Base-by-base conservation (phyloP, 1,140 invertebrate species). In the Adelges cooleyi region DNA sequence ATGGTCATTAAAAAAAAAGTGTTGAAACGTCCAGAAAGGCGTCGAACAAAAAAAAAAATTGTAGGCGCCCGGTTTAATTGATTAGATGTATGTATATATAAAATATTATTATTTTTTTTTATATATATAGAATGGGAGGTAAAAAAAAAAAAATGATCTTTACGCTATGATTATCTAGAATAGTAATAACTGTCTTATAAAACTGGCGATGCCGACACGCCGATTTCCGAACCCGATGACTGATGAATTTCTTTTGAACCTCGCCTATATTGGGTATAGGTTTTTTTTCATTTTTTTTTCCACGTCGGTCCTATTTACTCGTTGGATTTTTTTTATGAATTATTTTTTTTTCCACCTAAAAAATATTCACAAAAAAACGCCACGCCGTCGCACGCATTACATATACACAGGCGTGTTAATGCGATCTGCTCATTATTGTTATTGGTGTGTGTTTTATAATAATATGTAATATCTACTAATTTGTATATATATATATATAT, bases 131-230 rank as follows among this genome's bases (percentile, higher is more conserved):
- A n/a, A n/a, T n/a, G n/a, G n/a, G n/a, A n/a, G n/a, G n/a, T n/a
- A n/a, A n/a, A n/a, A n/a, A n/a, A n/a, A n/a, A n/a, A n/a, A n/a
- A n/a, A n/a, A n/a, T 18, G 11, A 59, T 22, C 52, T 59, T 42
- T 23, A 44, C 53, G 38, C 36, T 18, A 25, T 36, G 20, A 22
- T 23, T 44, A 44, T 42, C 53, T 59, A 42, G n/a, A n/a, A 59
- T 59, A 59, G 53, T 59, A 44, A 59, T 44, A 59, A 44, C 53
- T 33, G 36, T 44, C 53, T n/a, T 17, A n/a, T n/a, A n/a, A n/a
- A n/a, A n/a, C n/a, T n/a, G n/a, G 18, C 27, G 27, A 44, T 44
- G 53, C 53, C 53, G 53, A 59, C 53, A 59, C 53, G 53, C 40
- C 38, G 38, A 59, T 59, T 59, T 59, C 15, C 15, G 40, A 11